Evolutionary conservation across 1,140 invertebrate species (phyloP).

Genomic region (Temnothorax curvispinosus): DNA sequence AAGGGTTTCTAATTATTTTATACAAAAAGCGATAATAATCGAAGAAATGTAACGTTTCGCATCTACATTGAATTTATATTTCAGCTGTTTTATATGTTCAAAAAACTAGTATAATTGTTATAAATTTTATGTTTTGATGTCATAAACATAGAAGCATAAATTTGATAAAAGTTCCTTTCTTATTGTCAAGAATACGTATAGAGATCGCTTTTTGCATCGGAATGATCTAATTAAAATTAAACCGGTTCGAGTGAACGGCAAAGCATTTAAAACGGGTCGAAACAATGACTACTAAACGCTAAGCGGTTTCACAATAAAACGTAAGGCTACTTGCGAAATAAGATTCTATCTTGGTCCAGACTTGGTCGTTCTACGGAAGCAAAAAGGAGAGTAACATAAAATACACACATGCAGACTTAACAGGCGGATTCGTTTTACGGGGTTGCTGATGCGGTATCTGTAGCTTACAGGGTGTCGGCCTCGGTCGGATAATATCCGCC

Average conservation of each 20-base stretch:
- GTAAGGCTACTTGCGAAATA: slow-evolving; percentile 34
- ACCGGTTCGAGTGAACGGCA: neutral
- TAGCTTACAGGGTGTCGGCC: slow-evolving; percentile 89
- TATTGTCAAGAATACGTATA: neutral
- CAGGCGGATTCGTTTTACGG: slow-evolving; percentile 83
- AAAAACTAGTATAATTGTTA: neutral
- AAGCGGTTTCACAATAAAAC: slow-evolving; percentile 32
- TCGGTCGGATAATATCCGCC: slow-evolving; percentile 90
- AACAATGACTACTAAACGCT: neutral
- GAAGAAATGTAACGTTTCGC: neutral
- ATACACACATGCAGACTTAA: slow-evolving; percentile 85
- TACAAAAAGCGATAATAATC: neutral
- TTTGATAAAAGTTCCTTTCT: neutral
- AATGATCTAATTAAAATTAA: neutral
- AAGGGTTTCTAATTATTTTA: slow-evolving; percentile 3
- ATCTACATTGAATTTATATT: neutral
- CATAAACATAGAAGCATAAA: neutral
- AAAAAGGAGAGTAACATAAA: slow-evolving; percentile 70
- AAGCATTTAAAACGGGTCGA: slow-evolving; percentile 45
- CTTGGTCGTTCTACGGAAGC: neutral
- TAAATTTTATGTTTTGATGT: neutral
- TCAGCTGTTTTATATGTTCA: neutral
- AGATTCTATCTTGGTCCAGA: slow-evolving; percentile 24
- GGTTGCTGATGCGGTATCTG: slow-evolving; percentile 81
- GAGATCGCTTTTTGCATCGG: neutral